Percentiles rank a stretch among this genome's conserved stretches.
phyloP scores from a whole-genome alignment of 2,113 vertebrate species.

The Coryphaenoides rupestris region DNA sequence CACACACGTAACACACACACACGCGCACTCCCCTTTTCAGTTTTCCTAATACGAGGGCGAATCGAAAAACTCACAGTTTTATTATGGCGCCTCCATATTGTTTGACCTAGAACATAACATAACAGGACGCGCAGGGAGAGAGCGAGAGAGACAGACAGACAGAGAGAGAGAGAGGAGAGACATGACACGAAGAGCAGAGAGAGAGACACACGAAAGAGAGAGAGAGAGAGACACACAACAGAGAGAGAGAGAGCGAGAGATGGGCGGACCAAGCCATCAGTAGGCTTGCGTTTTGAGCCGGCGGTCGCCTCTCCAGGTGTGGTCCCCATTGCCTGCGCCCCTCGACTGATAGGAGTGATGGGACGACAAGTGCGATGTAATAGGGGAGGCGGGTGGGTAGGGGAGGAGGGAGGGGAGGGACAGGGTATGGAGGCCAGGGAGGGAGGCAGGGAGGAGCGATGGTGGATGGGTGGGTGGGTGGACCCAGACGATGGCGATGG shows the following conservation, averaged over 20 bases:
- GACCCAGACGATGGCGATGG: slow-evolving; percentile 17
- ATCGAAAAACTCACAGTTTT: not conserved
- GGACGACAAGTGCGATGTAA: slow-evolving; percentile 31
- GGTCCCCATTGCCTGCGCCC: slow-evolving; percentile 55
- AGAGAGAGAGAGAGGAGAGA: not conserved
- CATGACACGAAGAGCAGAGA: not conserved
- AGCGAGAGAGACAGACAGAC: not conserved
- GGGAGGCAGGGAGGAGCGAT: slow-evolving; percentile 44
- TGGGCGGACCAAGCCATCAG: not conserved
- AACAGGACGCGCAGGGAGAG: slow-evolving; percentile 13
- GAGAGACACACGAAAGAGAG: not conserved
- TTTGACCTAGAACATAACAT: slow-evolving; percentile 52
- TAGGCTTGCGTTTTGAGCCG: slow-evolving; percentile 41
- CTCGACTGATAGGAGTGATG: slow-evolving; percentile 53
- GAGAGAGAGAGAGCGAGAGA: not conserved
- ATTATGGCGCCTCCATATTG: slow-evolving; percentile 26
- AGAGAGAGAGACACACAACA: not conserved
- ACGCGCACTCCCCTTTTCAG: not conserved
- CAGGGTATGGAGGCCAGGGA: slow-evolving; percentile 7
- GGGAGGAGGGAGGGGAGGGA: slow-evolving; percentile 14
- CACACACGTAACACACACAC: not conserved
- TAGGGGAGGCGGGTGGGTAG: slow-evolving; percentile 15
- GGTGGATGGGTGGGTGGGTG: slow-evolving; percentile 19
- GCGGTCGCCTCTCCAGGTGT: slow-evolving; percentile 47
- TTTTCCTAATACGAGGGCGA: slow-evolving; percentile 11